Conservation (phyloP, 2,113 vertebrate species). For the Origma solitaria region DNA sequence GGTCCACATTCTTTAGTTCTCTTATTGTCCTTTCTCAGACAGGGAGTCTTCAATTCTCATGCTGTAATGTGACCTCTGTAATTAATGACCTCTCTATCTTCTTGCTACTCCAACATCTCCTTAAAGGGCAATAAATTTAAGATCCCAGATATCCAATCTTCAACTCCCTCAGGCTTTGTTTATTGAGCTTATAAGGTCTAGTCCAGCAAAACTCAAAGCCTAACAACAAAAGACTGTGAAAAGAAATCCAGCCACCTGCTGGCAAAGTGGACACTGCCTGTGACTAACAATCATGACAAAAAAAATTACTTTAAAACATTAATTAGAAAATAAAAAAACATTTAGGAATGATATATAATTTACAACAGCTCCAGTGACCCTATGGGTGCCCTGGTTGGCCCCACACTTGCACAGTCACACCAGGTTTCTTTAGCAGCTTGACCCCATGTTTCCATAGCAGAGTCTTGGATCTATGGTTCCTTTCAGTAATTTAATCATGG, state of each 20-base stretch:
- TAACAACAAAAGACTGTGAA: not conserved
- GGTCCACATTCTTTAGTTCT: not conserved
- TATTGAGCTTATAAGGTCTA: not conserved
- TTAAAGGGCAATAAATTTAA: not conserved
- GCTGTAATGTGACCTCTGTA: not conserved
- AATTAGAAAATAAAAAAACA: not conserved
- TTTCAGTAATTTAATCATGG: not conserved
- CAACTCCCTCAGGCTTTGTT: not conserved
- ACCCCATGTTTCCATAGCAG: not conserved
- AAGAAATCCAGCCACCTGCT: not conserved
- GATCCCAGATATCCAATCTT: not conserved
- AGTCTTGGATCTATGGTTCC: not conserved
- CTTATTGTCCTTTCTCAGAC: not conserved
- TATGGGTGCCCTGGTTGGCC: not conserved
- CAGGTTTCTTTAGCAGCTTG: rapidly evolving
- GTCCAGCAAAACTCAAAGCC: not conserved
- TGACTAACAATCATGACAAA: not conserved
- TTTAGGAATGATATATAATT: not conserved
- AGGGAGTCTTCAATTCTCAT: not conserved
- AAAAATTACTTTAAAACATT: not conserved
- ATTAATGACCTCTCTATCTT: not conserved
- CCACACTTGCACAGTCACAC: not conserved
- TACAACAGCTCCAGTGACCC: not conserved
- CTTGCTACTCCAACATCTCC: not conserved
- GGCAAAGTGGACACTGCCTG: not conserved